Conservation (phyloP, 2,888 invertebrate species). For the Scaptomyza parva region DNA sequence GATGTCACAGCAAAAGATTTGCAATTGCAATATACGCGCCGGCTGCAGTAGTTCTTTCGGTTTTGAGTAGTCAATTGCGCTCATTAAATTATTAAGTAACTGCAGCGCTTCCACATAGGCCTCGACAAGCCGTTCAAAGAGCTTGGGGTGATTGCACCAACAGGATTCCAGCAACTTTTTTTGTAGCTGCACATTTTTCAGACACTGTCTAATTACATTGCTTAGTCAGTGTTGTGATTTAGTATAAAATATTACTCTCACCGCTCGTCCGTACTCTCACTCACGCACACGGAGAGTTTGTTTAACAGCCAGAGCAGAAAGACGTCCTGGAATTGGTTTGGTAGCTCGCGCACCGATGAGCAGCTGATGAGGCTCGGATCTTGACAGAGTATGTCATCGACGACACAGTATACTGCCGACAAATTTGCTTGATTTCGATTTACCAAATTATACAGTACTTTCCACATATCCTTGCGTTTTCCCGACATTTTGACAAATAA, state of each 20-base stretch:
- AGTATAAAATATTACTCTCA: conserved; percentile 14
- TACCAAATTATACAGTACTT: conserved; percentile 80
- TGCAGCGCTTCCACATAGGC: conserved; percentile 73
- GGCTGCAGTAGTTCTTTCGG: conserved; percentile 3
- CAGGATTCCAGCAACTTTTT: conserved; percentile 80
- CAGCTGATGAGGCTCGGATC: conserved; percentile 80
- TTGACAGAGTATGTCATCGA: conserved; percentile 80
- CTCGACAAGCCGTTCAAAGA: conserved; percentile 69
- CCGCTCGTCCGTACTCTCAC: conserved; percentile 52
- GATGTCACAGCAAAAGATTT: conserved; percentile 61
- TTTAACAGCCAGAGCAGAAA: conserved; percentile 80
- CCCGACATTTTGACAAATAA: conserved; percentile 65
- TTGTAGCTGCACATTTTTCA: conserved; percentile 78
- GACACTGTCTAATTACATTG: conserved; percentile 59
- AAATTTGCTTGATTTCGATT: conserved; percentile 70
- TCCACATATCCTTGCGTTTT: conserved; percentile 82
- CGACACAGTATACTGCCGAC: conserved; percentile 68
- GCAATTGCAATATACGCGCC: conserved; percentile 17
- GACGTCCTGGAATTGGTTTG: conserved; percentile 74
- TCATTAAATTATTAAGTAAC: conserved; percentile 56
- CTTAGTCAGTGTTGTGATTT: not conserved
- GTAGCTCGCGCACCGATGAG: conserved; percentile 58
- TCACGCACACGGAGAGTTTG: conserved; percentile 69
- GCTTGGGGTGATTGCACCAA: conserved; percentile 76
- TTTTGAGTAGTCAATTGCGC: conserved; percentile 36